Evolutionary conservation across 2,113 vertebrate genomes (phyloP).

Genomic region (Euleptes europaea): DNA sequence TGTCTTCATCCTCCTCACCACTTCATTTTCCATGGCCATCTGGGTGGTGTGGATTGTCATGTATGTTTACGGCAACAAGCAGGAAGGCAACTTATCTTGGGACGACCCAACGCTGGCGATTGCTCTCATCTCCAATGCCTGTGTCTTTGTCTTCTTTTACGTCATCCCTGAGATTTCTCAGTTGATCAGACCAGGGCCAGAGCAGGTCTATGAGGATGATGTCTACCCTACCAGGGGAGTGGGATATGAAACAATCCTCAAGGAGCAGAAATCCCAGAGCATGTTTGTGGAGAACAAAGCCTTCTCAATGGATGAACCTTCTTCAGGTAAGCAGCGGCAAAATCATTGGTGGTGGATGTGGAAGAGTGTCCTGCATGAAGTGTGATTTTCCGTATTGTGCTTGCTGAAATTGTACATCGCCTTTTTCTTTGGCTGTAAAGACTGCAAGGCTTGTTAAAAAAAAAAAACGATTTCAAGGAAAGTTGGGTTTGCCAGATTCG

Average conservation of each 20-base stretch:
- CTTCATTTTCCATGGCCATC: slow-evolving; percentile 79
- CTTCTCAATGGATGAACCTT: slow-evolving; percentile 92
- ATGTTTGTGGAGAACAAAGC: slow-evolving; percentile 95
- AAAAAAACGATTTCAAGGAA: neutral
- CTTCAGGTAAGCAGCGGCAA: slow-evolving; percentile 72
- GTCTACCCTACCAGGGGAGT: slow-evolving; percentile 79
- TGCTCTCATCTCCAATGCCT: slow-evolving; percentile 86
- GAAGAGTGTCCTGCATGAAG: neutral
- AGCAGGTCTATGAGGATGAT: slow-evolving; percentile 70
- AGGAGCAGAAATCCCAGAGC: slow-evolving; percentile 85
- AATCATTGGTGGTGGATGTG: accelerated
- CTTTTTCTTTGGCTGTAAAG: neutral
- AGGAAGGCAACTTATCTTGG: slow-evolving; percentile 69
- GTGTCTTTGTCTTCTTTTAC: slow-evolving; percentile 86
- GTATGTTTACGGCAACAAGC: slow-evolving; percentile 87
- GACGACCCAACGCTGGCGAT: slow-evolving; percentile 92
- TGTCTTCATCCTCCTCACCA: slow-evolving; percentile 76
- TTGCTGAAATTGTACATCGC: neutral
- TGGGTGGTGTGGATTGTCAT: slow-evolving; percentile 93
- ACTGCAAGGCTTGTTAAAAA: neutral
- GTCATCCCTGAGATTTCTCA: slow-evolving; percentile 86
- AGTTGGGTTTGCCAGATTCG: neutral
- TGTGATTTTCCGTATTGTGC: neutral
- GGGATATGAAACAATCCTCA: slow-evolving; percentile 93
- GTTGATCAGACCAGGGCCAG: slow-evolving; percentile 62